Base-by-base conservation (phyloP, 2,888 invertebrate species). In the Plagodis dolabraria region DNA sequence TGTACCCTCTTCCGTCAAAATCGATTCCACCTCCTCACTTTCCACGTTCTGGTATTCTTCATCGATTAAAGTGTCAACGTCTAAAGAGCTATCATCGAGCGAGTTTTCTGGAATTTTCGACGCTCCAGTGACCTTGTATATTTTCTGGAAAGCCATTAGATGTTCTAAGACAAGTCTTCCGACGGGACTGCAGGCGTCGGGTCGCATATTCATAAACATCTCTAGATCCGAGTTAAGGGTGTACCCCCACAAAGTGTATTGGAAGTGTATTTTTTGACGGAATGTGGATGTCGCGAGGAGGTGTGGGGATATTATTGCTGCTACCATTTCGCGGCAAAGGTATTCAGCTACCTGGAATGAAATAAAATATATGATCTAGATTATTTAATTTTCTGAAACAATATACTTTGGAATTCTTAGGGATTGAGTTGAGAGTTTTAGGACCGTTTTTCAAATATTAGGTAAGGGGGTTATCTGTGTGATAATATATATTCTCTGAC, bases 251-350 rank as follows among this genome's bases (percentile, higher is more conserved):
- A 93, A 73, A 0, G 94, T 89, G 76, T 94, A 94, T 64, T 91
- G 91, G 60, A 93, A 93, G 64, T 93, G 93, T 60, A 93, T 93
- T 42, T 92, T 93, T 60, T 93, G 93, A 53, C 90, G 77, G 75
- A 93, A 93, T 5, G 91, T 87, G 0, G 93, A 91, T 2, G 90
- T 91, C 67, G 92, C 89, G 1, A 91, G 80, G 6, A 93, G 74
- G 57, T 93, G 93, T 0, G 93, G 92, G 0, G 93, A 93, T 72
- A 92, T 91, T 34, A 93, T 91, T 0, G 94, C 91, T 40, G 88
- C 89, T 34, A 95, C 93, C 75, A 96, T 93, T 85, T 95, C 95
- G 60, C 93, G 92, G 69, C 95, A 94, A 0, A 96, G 83, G 72
- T 95, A 95, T 78, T 94, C 94, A 2, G 95, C 94, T 49, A 95